Conservation (phyloP, 1,140 invertebrate genomes). For the Patella vulgata region DNA sequence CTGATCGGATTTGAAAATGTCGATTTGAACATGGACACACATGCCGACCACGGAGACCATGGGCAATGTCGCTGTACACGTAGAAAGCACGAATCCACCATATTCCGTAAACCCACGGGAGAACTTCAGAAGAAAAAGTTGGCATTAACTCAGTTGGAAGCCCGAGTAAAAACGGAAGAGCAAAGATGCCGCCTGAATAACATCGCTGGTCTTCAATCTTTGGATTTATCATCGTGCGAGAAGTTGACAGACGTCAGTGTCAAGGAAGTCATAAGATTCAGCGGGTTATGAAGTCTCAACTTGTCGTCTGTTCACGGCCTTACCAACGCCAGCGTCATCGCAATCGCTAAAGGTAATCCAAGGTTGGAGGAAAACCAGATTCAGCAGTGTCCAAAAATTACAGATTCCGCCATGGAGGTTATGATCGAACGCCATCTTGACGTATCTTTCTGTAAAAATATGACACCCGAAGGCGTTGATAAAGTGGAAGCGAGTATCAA, state of each 20-base stretch:
- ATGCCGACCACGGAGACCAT: slow-evolving; percentile 29
- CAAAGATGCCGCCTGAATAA: slow-evolving; percentile 70
- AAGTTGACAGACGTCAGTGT: slow-evolving; percentile 78
- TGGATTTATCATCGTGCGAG: slow-evolving; percentile 76
- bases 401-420: slow-evolving; percentile 73
- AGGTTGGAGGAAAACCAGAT: slow-evolving; percentile 77
- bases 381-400: slow-evolving; percentile 70
- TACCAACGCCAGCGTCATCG: slow-evolving; percentile 73
- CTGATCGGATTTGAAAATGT: slow-evolving; percentile 71
- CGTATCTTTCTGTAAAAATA: slow-evolving; percentile 72
- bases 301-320: slow-evolving; percentile 77
- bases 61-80: slow-evolving; percentile 44
- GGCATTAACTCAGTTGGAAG: slow-evolving; percentile 72
- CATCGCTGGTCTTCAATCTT: slow-evolving; percentile 67
- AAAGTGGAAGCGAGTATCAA: slow-evolving; percentile 38
- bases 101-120: slow-evolving; percentile 53
- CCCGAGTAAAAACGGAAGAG: slow-evolving; percentile 68
- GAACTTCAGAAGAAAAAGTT: slow-evolving; percentile 68
- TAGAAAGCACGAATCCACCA: slow-evolving; percentile 35
- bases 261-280: slow-evolving; percentile 74
- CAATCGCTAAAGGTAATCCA: slow-evolving; percentile 74
- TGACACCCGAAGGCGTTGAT: slow-evolving; percentile 65
- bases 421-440: slow-evolving; percentile 72
- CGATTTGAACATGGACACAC: slow-evolving; percentile 9
- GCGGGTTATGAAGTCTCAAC: slow-evolving; percentile 72